Evolutionary conservation across 2,113 vertebrate species (phyloP), one percentile per base, ranked within the genome.

Genomic region (Amphilophus citrinellus): DNA sequence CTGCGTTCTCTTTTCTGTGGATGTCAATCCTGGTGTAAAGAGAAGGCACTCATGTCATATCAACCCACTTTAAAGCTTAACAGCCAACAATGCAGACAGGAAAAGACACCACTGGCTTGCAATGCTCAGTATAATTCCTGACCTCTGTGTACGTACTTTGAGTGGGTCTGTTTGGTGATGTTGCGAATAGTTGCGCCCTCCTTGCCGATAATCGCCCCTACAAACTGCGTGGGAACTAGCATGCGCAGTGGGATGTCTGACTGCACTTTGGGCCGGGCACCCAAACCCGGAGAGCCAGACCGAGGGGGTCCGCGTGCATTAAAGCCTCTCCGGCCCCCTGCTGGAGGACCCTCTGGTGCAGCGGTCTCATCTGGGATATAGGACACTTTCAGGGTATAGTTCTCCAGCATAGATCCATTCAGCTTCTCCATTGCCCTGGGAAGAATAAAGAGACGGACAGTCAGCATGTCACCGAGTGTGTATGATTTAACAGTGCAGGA

Each of bases 121-220:
- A 73, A n/a, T 18, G 47, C 30, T 32, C 30, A 61, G 53, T 61
- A 15, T 22, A 79, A 77, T 35, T 80, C 65, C 71, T 80, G 80
- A 82, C 68, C 61, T 80, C 59, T 6, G 17, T 57, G 77, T 85
- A 92, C 94, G 88, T 96, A 99, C 98, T 99, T 99, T 88, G 98
- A 99, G 93, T 99, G 98, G 0, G 98, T 99, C 95, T 99, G 98
- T 91, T 98, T 99, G 86, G 98, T 99, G 85, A 99, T 98, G 84
- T 98, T 99, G 76, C 98, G 97, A 89, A 99, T 99, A 39, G 98
- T 99, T 3, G 97, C 97, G 2, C 98, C 98, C 95, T 99, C 98
- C 87, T 99, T 99, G 83, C 98, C 98, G 1, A 99, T 99, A 27
- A 99, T 99, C 20, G 98, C 98, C 61, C 98, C 98, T 42, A 99